These are phyloP conservation scores for Eudyptes chrysolophus DNA, from an alignment of 2,113 vertebrate genomes.

Conservation along the genomic window DNA sequence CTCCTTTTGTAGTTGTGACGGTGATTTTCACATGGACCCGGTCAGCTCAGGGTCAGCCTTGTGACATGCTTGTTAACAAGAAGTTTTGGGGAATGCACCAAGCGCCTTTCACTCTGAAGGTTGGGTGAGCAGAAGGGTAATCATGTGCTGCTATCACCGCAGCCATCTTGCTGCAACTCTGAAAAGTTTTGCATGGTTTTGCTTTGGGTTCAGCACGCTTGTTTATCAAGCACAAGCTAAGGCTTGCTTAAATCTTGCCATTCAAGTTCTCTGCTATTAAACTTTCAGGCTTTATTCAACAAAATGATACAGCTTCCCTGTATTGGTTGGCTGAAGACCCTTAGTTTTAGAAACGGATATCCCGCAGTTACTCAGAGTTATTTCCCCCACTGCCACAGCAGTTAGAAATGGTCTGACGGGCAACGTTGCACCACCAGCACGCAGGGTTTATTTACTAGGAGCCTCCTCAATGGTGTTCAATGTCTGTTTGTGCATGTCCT, in stretches of 20 bases:
- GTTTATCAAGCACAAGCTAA: slow-evolving; percentile 70
- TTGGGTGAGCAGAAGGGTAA: slow-evolving; percentile 15
- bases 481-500: not conserved
- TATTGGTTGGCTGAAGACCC: not conserved
- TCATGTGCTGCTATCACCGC: not conserved
- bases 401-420: not conserved
- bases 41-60: not conserved
- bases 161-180: slow-evolving; percentile 46
- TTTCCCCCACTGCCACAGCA: not conserved
- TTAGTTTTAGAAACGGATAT: not conserved
- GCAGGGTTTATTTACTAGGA: not conserved
- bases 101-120: not conserved
- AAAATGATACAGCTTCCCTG: slow-evolving; percentile 43
- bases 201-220: slow-evolving; percentile 64
- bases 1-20: not conserved
- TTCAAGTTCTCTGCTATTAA: slow-evolving; percentile 63
- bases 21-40: not conserved
- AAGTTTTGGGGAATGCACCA: not conserved
- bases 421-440: not conserved
- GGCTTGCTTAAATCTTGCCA: slow-evolving; percentile 69
- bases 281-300: slow-evolving; percentile 50
- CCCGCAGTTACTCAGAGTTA: accelerated
- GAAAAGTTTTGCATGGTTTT: slow-evolving; percentile 66
- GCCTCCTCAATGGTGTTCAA: accelerated
- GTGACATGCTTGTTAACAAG: not conserved